These are phyloP conservation scores for Meliscaeva auricollis DNA, from an alignment of 2,888 invertebrate species.

Conservation along the genomic window DNA sequence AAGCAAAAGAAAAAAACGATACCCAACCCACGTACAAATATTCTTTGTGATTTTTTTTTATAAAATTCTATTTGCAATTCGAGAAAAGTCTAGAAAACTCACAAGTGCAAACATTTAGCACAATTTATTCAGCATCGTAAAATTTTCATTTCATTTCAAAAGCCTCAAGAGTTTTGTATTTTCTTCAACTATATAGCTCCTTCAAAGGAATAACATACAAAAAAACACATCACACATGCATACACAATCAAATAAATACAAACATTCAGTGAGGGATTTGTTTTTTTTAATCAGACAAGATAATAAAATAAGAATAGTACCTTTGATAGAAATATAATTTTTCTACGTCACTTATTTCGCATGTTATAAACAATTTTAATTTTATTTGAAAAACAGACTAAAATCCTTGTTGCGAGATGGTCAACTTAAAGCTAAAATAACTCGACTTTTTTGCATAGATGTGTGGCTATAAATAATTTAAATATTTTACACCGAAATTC, in stretches of 20 bases:
- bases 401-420: too few species aligned
- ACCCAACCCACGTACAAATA: neutral
- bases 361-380: too few species aligned
- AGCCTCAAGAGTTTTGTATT: constrained; percentile 17
- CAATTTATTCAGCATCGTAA: constrained; percentile 24
- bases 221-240: neutral
- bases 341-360: too few species aligned
- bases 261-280: neutral
- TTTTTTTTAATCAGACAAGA: too few species aligned
- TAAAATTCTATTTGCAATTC: constrained; percentile 32
- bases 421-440: too few species aligned
- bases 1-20: neutral
- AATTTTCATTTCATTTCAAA: constrained; percentile 21
- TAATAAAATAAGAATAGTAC: too few species aligned
- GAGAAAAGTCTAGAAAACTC: constrained; percentile 13
- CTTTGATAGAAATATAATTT: too few species aligned
- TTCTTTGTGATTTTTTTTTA: neutral
- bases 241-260: constrained; percentile 2
- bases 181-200: constrained; percentile 5
- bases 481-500: too few species aligned
- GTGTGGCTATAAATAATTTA: too few species aligned
- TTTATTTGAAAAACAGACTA: too few species aligned
- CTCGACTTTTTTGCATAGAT: too few species aligned
- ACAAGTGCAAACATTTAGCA: constrained; percentile 32
- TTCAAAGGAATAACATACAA: constrained; percentile 8